phyloP scores from a whole-genome alignment of 2,113 vertebrate genomes.

The Pontoporia blainvillei region DNA sequence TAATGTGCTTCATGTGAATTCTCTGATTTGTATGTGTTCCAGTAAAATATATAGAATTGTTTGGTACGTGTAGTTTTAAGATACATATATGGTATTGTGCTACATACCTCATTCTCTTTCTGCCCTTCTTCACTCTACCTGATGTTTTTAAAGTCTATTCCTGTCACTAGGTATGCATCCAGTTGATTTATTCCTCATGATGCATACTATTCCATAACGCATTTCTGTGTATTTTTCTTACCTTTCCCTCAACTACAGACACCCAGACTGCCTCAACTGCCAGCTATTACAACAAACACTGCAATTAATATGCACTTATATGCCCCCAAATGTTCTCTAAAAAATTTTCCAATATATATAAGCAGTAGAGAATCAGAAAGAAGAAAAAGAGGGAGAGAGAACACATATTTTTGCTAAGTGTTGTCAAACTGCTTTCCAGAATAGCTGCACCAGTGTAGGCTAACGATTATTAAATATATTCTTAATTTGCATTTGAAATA shows the following conservation, averaged over 20 bases:
- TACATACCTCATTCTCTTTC: background rate
- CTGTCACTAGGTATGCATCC: background rate
- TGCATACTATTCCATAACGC: background rate
- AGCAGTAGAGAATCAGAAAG: background rate
- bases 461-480: background rate
- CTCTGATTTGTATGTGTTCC: background rate
- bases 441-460: background rate
- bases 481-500: conserved; percentile 32
- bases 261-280: background rate
- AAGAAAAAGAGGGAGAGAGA: background rate
- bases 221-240: background rate
- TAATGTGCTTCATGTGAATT: background rate
- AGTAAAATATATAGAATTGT: background rate
- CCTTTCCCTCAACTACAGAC: background rate
- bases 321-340: background rate
- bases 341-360: background rate
- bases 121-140: background rate
- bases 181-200: background rate
- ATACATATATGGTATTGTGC: background rate
- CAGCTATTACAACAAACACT: background rate
- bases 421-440: background rate
- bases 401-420: background rate
- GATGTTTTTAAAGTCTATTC: background rate
- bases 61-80: background rate
- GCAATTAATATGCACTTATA: background rate